Evolutionary conservation across 2,888 invertebrate genomes (phyloP), one percentile per base, ranked within the genome.

Genomic region (Eumacrocentrus americanus): DNA sequence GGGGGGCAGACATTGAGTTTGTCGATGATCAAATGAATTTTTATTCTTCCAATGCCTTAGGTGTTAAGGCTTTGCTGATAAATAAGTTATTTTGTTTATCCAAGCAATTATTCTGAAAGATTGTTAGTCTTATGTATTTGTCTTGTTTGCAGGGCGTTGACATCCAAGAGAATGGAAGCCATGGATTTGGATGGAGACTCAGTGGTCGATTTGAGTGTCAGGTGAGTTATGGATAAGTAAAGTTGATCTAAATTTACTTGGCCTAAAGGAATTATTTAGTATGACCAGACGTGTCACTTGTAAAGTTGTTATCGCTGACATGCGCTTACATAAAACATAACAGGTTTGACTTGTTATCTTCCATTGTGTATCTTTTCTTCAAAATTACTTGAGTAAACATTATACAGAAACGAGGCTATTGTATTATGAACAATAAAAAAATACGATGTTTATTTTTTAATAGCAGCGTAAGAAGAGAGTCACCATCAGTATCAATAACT

Each of bases 131-230:
- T 35, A 23, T 37, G 38, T 22, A 11, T 16, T 48, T 18, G 44
- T 58, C 47, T 42, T 63, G 46, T 61, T 72, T 68, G 4, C 61
- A 74, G 75, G 66, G 60, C 62, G 44, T 60, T 53, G 48, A 50
- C 44, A 35, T 44, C 38, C 46, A 56, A 64, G 62, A 74, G 64
- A 70, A 83, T 83, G 86, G 86, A 86, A 79, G 89, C 88, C 84
- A 94, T 94, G 93, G 93, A 94, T 82, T 88, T 92, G 80, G 92
- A 93, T 84, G 92, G 83, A 59, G 84, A 94, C 81, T 87, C 89
- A 77, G 93, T 93, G 70, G 93, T 94, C 74, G 94, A 94, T 86
- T 86, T 94, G 74, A 94, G 93, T 83, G 87, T 93, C 78, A 88
- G 90, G 91, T 91, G 83, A 85, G 81, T 73, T 60, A 55, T n/a